Evolutionary conservation across 2,888 invertebrate genomes (phyloP).

Genomic region (Stomorhina lunata): DNA sequence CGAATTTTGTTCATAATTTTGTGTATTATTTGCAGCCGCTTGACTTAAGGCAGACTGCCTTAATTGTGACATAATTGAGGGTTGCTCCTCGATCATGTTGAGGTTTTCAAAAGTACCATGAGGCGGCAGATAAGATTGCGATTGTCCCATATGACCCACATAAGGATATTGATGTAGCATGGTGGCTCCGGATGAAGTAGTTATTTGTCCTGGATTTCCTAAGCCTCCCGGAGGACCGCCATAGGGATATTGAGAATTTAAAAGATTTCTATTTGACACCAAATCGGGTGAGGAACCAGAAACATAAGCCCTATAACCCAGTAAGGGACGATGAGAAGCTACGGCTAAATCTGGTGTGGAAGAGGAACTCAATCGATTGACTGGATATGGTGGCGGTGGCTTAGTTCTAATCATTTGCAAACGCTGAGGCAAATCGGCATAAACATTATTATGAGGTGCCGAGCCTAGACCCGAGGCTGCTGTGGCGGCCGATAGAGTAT

Average conservation of each 20-base stretch:
- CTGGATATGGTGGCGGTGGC: slow-evolving; percentile 92
- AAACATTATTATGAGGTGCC: slow-evolving; percentile 70
- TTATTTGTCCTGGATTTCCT: slow-evolving; percentile 62
- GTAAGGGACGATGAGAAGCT: slow-evolving; percentile 82
- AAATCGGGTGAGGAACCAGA: slow-evolving; percentile 89
- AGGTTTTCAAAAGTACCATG: slow-evolving; percentile 89
- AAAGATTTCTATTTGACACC: slow-evolving; percentile 86
- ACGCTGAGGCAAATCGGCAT: slow-evolving; percentile 77
- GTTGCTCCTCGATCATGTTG: slow-evolving; percentile 81
- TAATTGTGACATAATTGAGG: slow-evolving; percentile 77
- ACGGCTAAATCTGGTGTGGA: slow-evolving; percentile 92
- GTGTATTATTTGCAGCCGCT: slow-evolving; percentile 58
- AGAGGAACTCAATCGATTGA: slow-evolving; percentile 88
- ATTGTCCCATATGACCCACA: slow-evolving; percentile 77
- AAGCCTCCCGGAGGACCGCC: slow-evolving; percentile 62
- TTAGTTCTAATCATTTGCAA: slow-evolving; percentile 81
- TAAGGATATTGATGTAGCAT: slow-evolving; percentile 76
- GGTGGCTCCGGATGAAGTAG: slow-evolving; percentile 82
- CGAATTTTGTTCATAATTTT: slow-evolving; percentile 70
- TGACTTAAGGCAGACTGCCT: slow-evolving; percentile 75
- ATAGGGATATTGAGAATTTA: slow-evolving; percentile 78
- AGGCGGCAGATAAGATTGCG: slow-evolving; percentile 80
- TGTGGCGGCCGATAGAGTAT: slow-evolving; percentile 69
- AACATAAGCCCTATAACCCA: slow-evolving; percentile 81
- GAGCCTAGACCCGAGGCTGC: slow-evolving; percentile 54